Percentiles rank a stretch among this genome's conserved stretches.
phyloP scores from a whole-genome alignment of 1,140 invertebrate species.

The Aphis gossypii region DNA sequence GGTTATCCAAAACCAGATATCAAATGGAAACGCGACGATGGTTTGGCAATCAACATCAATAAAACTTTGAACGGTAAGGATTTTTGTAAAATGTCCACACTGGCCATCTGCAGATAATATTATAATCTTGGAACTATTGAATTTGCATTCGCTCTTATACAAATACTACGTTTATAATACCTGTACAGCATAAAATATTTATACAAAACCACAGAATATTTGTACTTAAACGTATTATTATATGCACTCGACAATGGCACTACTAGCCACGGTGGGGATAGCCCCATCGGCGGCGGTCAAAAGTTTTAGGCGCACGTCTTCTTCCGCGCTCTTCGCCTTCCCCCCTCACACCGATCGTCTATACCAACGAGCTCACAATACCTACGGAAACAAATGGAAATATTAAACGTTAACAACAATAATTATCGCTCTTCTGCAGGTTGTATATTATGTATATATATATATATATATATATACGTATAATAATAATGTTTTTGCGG shows the following conservation, averaged over 20 bases:
- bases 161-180: background rate
- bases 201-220: background rate
- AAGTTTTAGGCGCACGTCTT: conserved; percentile 35
- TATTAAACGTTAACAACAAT: conserved; percentile 52
- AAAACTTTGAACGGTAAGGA: conserved; percentile 78
- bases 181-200: background rate
- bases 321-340: background rate
- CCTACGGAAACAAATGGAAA: conserved; percentile 45
- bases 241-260: background rate
- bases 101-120: background rate
- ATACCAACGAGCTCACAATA: background rate
- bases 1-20: conserved; percentile 87
- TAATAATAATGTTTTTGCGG: conserved; percentile 26
- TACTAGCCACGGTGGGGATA: background rate
- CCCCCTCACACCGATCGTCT: background rate
- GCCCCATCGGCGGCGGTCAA: background rate
- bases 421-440: conserved; percentile 29
- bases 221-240: background rate
- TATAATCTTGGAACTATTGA: background rate
- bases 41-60: conserved; percentile 81
- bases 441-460: background rate
- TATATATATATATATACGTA: background rate
- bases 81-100: background rate
- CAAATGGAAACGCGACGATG: conserved; percentile 90
- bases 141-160: background rate